Evolutionary conservation across 2,888 invertebrate species (phyloP).

Genomic region (Cabera pusaria): DNA sequence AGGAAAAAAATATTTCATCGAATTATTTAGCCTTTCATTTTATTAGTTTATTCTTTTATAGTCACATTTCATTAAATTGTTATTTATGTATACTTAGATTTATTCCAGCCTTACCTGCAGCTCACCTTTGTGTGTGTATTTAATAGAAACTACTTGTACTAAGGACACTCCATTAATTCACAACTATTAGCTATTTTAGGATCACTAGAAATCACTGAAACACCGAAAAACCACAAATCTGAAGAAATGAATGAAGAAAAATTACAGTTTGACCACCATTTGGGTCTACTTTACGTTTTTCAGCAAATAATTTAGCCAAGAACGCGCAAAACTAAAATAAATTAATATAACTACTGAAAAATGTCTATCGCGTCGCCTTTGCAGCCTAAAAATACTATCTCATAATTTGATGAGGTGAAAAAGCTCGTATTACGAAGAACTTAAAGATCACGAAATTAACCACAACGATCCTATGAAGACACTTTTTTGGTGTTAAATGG

Average conservation of each 20-base stretch:
- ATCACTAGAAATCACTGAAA: constrained; percentile 3
- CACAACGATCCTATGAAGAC: neutral
- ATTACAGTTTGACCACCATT: no score
- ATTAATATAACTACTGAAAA: constrained; percentile 7
- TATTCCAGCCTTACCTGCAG: no score
- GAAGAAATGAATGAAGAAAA: no score
- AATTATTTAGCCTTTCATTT: no score
- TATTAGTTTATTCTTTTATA: no score
- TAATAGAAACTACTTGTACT: no score
- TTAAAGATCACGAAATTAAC: constrained; percentile 6
- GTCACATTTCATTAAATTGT: no score
- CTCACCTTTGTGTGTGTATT: no score
- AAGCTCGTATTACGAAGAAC: constrained; percentile 4
- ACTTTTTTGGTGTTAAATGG: neutral
- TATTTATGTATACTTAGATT: no score
- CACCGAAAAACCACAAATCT: neutral
- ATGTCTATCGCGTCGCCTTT: neutral
- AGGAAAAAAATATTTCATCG: no score
- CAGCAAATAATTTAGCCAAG: neutral
- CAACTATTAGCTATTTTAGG: neutral
- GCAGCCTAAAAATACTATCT: constrained; percentile 6
- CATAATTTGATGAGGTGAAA: neutral
- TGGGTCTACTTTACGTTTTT: no score
- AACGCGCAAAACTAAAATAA: constrained; percentile 1
- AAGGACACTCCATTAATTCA: neutral